These are phyloP conservation scores for Coendou prehensilis DNA, from an alignment of 2,797 vertebrate genomes.

Conservation along the genomic window DNA sequence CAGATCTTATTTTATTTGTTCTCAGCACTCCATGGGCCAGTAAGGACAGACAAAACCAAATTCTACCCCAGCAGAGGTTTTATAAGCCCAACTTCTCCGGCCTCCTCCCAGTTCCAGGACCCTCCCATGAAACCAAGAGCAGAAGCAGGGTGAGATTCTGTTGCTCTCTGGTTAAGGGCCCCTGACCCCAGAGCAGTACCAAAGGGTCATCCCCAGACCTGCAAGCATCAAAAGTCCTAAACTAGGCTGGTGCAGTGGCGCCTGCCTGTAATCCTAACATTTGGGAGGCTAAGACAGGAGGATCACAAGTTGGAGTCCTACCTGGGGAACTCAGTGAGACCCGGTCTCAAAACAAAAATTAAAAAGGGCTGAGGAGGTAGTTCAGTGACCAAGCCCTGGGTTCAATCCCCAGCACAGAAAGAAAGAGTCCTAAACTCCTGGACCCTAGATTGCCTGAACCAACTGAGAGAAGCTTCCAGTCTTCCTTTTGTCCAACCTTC, in stretches of 20 bases:
- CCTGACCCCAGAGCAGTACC: not conserved
- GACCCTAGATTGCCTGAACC: not conserved
- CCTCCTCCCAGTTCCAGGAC: not conserved
- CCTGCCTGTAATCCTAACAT: not conserved
- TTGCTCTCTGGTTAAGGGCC: not conserved
- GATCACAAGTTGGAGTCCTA: not conserved
- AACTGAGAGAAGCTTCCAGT: not conserved
- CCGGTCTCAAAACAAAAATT: no score
- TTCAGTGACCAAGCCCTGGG: no score
- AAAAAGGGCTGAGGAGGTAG: no score
- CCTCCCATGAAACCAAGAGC: not conserved
- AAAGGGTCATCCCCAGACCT: not conserved
- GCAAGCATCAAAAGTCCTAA: not conserved
- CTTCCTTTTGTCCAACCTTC: not conserved
- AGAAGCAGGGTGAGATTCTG: not conserved
- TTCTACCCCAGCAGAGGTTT: slow-evolving; percentile 34
- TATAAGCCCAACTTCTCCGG: slow-evolving; percentile 25
- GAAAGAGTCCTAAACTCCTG: not conserved
- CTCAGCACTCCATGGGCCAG: not conserved
- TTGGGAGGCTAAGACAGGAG: not conserved
- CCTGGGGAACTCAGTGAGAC: not conserved
- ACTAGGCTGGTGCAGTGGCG: not conserved
- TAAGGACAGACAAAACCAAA: slow-evolving; percentile 38
- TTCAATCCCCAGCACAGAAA: no score
- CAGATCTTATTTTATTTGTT: not conserved